Base-by-base conservation (phyloP, 2,113 vertebrate species). In the Menidia beryllina region DNA sequence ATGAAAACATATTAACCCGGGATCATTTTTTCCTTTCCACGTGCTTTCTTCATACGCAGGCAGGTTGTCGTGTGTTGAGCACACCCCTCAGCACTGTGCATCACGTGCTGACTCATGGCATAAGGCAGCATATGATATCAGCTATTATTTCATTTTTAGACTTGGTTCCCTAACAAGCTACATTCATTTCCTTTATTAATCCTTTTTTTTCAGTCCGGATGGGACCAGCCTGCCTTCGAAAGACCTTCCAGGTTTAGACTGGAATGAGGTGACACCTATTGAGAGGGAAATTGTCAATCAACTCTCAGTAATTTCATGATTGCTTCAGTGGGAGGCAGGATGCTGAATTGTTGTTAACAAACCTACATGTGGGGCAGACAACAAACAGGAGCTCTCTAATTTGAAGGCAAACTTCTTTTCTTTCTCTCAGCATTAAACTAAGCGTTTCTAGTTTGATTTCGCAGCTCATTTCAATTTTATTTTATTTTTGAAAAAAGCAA, bases 271-370 rank as follows among this genome's bases (percentile, higher is more conserved):
- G 58, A 54, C 68, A 34, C 24, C 49, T 23, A 59, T 50, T 53
- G 60, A 48, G 52, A 75, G 62, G 36, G 38, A 26, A 67, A 79
- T 25, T 69, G 63, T 75, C 61, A 75, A 81, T 86, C 79, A 75
- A 43, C 25, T 56, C 69, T 61, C 5, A 10, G 45, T 79, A 50
- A 73, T 79, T 69, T 77, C 59, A 19, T 38, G 45, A 77, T 80
- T 62, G 53, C 39, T 47, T 66, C 72, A 60, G 25, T 23, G n/a
- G 43, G 54, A 54, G 39, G 67, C 55, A 47, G 49, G 64, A 68
- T 38, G 52, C 47, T 0, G 1, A n/a, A 73, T 77, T 49, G 1
- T 30, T 62, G 61, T 45, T 52, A 41, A 55, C 52, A 74, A 65
- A 48, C 72, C 52, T 15, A 25, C 24, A 26, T 30, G 59, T 2